Evolutionary conservation across 2,888 invertebrate species (phyloP), one percentile per base, ranked within the genome.

Genomic region (Drosophila peninsularis): DNA sequence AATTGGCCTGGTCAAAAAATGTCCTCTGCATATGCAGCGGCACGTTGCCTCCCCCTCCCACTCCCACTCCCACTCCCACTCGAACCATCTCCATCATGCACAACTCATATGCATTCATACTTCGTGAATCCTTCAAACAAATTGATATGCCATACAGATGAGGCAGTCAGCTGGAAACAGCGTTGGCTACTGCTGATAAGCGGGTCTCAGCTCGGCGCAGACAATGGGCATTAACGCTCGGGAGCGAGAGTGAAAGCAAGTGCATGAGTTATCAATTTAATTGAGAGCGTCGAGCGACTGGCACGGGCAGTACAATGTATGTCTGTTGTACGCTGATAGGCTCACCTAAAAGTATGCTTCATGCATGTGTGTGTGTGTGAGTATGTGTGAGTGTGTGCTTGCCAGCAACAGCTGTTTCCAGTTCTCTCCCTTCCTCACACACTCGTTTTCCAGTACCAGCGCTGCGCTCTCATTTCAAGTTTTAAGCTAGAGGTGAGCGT

Each of bases 111-210:
- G 60, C 68, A 67, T 50, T 44, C 57, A 54, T 45, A 41, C 47
- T 61, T 64, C 30, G 55, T 24, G 44, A 54, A 47, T 79, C 82
- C 85, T 65, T 69, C 36, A 64, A 52, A 50, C 52, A 58, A 76
- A 67, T 77, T 87, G 75, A 84, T 81, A 67, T 62, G 50, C 53
- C 82, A 84, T 75, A 72, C 82, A 82, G 75, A 52, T 56, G 49
- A 49, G 36, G 72, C 88, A 81, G 60, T 84, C 75, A 63, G 44
- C 52, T 87, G 82, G 82, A 82, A 82, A 70, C 55, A 72, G 47
- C 79, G 55, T 50, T 84, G 85, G 75, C 75, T 70, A 64, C 62
- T 53, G 60, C 62, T 50, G 85, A 87, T 82, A 82, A 87, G 72
- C 53, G 44, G 13, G 21, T 50, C 63, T 47, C 62, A 36, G 54